Evolutionary conservation across 2,797 vertebrate species (phyloP), one percentile per base, ranked within the genome.

Genomic region (Danio choprae): DNA sequence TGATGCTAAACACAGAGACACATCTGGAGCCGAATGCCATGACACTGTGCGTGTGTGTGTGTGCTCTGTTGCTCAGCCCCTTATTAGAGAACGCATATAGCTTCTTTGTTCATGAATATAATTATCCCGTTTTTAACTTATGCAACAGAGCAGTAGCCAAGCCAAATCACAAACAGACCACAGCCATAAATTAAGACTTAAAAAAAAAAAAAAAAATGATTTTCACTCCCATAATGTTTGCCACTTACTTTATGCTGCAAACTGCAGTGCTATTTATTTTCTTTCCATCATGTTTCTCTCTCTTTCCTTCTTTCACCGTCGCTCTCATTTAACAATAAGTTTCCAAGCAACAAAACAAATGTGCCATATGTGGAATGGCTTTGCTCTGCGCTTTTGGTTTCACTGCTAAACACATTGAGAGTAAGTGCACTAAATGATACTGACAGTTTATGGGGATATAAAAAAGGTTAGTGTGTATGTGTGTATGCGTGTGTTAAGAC

Each of bases 121-220:
- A 93, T 93, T 90, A 89, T 91, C 87, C 89, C 87, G 74, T 91
- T 91, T 82, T 89, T 86, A 86, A 87, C 89, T 89, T 89, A 87
- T 84, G 87, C 89, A 92, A 92, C 91, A 93, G 89, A 89, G 90
- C 89, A 92, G 93, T 92, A 94, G 93, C 90, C 88, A 86, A 91
- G 90, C 88, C 90, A 92, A 93, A 94, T 91, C 91, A 93, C 93
- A 92, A 93, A 93, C 93, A 93, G 92, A 90, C 90, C 89, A 81
- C 50, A 81, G 87, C 82, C 84, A 90, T 94, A 92, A 94, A 94
- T 93, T 93, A 93, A 89, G 83, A 89, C 87, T 89, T 91, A 91
- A 90, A n/a, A n/a, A n/a, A n/a, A n/a, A n/a, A n/a, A n/a, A n/a
- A n/a, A n/a, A n/a, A n/a, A 92, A 92, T 90, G 90, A 87, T 86